These are phyloP conservation scores for Oryzias javanicus DNA, from an alignment of 2,113 vertebrate genomes.

Conservation along the genomic window DNA sequence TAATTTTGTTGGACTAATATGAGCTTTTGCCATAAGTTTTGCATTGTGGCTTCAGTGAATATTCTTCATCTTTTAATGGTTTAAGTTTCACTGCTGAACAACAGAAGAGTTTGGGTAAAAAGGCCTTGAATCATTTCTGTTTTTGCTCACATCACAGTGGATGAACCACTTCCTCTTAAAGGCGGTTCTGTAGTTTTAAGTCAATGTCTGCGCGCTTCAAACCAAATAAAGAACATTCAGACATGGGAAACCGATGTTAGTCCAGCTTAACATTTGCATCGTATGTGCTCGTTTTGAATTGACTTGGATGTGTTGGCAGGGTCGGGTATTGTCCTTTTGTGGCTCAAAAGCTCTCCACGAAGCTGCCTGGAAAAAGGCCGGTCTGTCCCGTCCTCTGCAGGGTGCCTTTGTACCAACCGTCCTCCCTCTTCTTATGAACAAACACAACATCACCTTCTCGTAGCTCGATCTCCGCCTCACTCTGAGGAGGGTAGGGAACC, in stretches of 20 bases:
- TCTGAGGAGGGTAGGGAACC: constrained; percentile 95
- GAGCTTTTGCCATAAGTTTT: neutral
- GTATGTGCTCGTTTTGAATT: neutral
- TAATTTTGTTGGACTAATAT: constrained; percentile 26
- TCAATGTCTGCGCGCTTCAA: neutral
- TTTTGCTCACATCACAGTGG: neutral
- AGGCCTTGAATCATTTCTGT: neutral
- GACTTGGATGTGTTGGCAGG: constrained; percentile 20
- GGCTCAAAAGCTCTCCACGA: constrained; percentile 94
- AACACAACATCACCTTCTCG: constrained; percentile 97
- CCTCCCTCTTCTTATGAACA: constrained; percentile 96
- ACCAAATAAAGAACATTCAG: neutral
- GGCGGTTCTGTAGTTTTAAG: no score
- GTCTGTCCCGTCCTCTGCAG: constrained; percentile 95
- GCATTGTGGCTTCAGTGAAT: constrained; percentile 12
- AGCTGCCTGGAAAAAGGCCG: constrained; percentile 95
- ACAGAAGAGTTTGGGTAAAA: neutral
- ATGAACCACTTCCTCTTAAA: no score
- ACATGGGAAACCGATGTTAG: constrained; percentile 34
- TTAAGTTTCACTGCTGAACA: neutral
- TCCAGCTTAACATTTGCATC: constrained; percentile 15
- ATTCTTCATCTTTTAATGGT: neutral
- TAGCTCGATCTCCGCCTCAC: constrained; percentile 96
- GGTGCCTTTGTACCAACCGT: constrained; percentile 98
- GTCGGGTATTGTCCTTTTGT: constrained; percentile 14